phyloP scores from a whole-genome alignment of 2,888 invertebrate species.

The Cepaea hortensis region DNA sequence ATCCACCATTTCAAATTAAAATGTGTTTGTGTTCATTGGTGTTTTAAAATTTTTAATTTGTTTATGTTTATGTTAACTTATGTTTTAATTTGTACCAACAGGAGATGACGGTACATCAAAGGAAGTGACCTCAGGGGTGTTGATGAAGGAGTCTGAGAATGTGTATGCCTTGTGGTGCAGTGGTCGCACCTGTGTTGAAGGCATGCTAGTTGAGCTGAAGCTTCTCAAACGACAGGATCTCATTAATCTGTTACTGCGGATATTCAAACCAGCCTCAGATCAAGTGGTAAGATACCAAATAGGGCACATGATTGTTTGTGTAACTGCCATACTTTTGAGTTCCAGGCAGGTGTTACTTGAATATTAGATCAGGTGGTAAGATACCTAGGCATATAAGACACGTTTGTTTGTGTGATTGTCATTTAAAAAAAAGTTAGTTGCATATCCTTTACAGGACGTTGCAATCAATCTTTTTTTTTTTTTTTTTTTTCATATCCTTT shows the following conservation, averaged over 20 bases:
- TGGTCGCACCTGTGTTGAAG: conserved; percentile 94
- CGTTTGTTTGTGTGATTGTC: neutral
- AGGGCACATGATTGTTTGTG: neutral
- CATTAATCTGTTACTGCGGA: conserved; percentile 88
- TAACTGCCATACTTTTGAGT: neutral
- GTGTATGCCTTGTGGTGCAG: conserved; percentile 96
- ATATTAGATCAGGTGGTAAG: conserved; percentile 85
- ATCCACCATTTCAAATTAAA: too few species aligned
- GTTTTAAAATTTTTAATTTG: too few species aligned
- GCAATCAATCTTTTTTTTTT: too few species aligned
- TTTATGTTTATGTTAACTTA: neutral
- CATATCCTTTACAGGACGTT: too few species aligned
- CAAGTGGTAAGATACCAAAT: conserved; percentile 81
- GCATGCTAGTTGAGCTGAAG: conserved; percentile 95
- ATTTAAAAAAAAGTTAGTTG: too few species aligned
- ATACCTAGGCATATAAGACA: neutral
- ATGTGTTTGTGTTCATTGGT: too few species aligned
- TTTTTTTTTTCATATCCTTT: too few species aligned
- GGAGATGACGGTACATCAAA: conserved; percentile 88
- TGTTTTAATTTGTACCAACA: conserved; percentile 65
- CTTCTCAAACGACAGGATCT: conserved; percentile 96
- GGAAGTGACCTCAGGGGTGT: conserved; percentile 79
- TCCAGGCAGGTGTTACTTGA: too few species aligned
- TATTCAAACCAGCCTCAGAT: conserved; percentile 90
- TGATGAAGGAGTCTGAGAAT: conserved; percentile 95